phyloP scores from a whole-genome alignment of 92 coral and sea anemone genomes.

The Metridium senile region DNA sequence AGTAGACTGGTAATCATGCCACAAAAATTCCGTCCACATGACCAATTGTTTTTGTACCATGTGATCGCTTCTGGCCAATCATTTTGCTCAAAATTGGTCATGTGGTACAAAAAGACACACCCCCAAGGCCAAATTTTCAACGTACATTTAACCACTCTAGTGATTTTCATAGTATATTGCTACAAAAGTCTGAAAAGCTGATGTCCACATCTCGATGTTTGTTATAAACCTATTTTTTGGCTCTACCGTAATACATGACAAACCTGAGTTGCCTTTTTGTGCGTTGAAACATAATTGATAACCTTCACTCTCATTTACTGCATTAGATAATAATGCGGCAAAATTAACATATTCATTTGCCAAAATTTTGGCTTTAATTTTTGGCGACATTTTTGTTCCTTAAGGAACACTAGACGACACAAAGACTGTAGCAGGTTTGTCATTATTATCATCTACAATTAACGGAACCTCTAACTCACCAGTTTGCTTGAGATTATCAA shows the following conservation, averaged over 20 bases:
- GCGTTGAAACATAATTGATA: conserved; percentile 10
- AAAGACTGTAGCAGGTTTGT: conserved; percentile 3
- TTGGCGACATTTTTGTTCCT: conserved; percentile 3
- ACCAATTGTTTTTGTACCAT: no score
- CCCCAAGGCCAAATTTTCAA: no score
- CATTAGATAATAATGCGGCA: conserved; percentile 15
- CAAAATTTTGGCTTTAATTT: conserved; percentile 15
- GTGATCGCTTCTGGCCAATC: no score
- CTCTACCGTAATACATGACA: conserved; percentile 2
- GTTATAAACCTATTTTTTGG: not conserved
- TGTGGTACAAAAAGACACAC: no score
- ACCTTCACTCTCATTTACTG: not conserved
- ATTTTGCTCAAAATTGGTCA: no score
- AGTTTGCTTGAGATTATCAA: not conserved
- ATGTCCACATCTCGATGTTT: conserved; percentile 20
- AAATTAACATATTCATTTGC: conserved; percentile 22
- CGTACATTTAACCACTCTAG: no score
- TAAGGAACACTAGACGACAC: conserved; percentile 13
- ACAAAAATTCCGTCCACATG: no score
- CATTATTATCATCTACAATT: not conserved
- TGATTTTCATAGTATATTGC: no score
- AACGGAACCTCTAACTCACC: conserved; percentile 8
- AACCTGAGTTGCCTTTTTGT: conserved; percentile 6
- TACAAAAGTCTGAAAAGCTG: conserved; percentile 27
- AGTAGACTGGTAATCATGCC: no score